phyloP scores from a whole-genome alignment of 2,113 vertebrate species.

The Corythoichthys intestinalis region DNA sequence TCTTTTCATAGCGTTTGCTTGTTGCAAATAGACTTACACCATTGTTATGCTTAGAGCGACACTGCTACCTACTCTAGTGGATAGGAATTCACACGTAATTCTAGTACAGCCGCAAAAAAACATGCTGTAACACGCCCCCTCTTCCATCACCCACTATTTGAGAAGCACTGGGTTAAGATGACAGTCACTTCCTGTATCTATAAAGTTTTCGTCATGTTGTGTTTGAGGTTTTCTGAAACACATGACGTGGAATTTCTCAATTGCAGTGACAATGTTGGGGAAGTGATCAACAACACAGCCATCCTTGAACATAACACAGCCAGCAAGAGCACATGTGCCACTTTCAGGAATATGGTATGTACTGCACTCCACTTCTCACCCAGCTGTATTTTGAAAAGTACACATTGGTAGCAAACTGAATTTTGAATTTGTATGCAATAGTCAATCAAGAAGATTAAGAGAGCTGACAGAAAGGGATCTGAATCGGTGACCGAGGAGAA shows the following conservation, averaged over 20 bases:
- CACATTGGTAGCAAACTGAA: not conserved
- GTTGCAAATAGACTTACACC: too few relatives aligned
- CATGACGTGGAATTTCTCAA: not conserved
- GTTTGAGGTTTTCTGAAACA: not conserved
- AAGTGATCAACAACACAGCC: slow-evolving; percentile 86
- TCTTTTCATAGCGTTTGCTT: too few relatives aligned
- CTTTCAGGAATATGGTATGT: slow-evolving; percentile 92
- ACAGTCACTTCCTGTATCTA: too few relatives aligned
- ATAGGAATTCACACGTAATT: too few relatives aligned
- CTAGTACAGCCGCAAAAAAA: too few relatives aligned
- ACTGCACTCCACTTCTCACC: not conserved
- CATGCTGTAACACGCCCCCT: too few relatives aligned
- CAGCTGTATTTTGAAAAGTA: not conserved
- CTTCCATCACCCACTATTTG: too few relatives aligned
- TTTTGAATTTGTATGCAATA: slow-evolving; percentile 38
- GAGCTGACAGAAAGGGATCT: slow-evolving; percentile 90
- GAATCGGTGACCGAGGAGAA: slow-evolving; percentile 98
- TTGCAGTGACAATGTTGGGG: slow-evolving; percentile 86
- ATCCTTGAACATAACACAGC: slow-evolving; percentile 84
- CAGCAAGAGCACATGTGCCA: slow-evolving; percentile 82
- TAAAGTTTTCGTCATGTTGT: too few relatives aligned
- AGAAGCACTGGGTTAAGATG: too few relatives aligned
- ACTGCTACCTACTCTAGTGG: too few relatives aligned
- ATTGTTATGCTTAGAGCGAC: too few relatives aligned
- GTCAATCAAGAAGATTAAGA: slow-evolving; percentile 96